These are phyloP conservation scores for Baronia brevicornis DNA, from an alignment of 2,888 invertebrate species.

Conservation along the genomic window DNA sequence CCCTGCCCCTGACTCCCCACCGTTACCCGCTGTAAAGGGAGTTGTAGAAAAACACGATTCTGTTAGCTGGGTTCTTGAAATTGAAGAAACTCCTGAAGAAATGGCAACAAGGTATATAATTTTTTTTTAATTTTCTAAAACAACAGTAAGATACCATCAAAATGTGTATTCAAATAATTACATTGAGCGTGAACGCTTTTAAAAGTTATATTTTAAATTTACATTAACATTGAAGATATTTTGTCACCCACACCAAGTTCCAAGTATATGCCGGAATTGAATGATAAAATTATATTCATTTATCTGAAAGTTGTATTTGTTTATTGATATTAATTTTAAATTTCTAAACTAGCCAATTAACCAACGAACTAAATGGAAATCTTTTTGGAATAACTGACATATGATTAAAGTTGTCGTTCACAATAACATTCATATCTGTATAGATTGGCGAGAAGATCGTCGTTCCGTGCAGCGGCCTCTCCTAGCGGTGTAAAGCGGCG, in stretches of 20 bases:
- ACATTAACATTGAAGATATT: no score
- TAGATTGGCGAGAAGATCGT: conserved; percentile 81
- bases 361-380: no score
- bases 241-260: background rate
- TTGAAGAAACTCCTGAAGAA: conserved; percentile 83
- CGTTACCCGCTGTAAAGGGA: conserved; percentile 86
- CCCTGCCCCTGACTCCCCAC: conserved; percentile 71
- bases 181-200: no score
- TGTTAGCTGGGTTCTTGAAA: conserved; percentile 90
- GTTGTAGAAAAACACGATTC: conserved; percentile 91
- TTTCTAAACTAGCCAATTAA: no score
- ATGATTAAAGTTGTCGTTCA: background rate
- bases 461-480: conserved; percentile 73
- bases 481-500: conserved; percentile 64
- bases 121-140: background rate
- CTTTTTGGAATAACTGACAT: no score
- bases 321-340: background rate
- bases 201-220: no score
- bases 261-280: no score
- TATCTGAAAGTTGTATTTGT: no score
- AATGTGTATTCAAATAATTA: no score
- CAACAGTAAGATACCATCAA: background rate
- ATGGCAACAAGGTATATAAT: conserved; percentile 73
- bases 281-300: no score
- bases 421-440: background rate